These are phyloP conservation scores for Pungitius pungitius DNA, from an alignment of 2,113 vertebrate genomes.

Conservation along the genomic window DNA sequence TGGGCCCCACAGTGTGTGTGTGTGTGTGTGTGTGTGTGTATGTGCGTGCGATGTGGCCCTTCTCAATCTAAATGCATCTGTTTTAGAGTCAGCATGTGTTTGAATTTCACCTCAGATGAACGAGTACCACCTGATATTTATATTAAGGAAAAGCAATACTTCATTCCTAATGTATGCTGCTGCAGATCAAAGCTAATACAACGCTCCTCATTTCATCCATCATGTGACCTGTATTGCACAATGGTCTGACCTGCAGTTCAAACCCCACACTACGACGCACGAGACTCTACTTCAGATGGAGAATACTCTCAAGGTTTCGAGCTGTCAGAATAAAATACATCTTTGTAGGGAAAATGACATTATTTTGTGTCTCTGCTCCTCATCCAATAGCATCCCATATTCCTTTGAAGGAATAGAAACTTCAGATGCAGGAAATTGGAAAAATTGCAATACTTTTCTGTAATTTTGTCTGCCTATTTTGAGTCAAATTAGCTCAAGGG, in stretches of 20 bases:
- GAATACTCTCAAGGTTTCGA: slow-evolving; percentile 40
- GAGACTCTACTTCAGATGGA: slow-evolving; percentile 2
- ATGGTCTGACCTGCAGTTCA: neutral
- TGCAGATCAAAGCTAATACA: slow-evolving; percentile 25
- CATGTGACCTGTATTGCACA: neutral
- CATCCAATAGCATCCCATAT: slow-evolving; percentile 84
- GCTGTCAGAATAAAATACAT: slow-evolving; percentile 83
- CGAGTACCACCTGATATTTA: slow-evolving; percentile 1
- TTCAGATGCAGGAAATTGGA: slow-evolving; percentile 85
- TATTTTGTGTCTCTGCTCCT: slow-evolving; percentile 83
- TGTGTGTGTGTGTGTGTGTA: slow-evolving; percentile 15
- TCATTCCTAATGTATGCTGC: slow-evolving; percentile 3
- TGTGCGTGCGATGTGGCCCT: neutral
- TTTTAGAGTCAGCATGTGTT: slow-evolving; percentile 3
- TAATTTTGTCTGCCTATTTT: slow-evolving; percentile 89
- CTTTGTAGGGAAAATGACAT: slow-evolving; percentile 71
- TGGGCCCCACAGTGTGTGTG: slow-evolving; percentile 72
- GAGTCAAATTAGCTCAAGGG: slow-evolving; percentile 92
- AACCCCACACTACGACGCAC: neutral
- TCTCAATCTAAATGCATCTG: neutral
- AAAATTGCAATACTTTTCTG: slow-evolving; percentile 97
- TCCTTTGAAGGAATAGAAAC: slow-evolving; percentile 91
- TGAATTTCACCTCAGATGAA: slow-evolving; percentile 14
- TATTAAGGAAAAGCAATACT: neutral
- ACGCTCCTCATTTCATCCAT: neutral